Evolutionary conservation across 2,113 vertebrate genomes (phyloP).

Genomic region (Cettia cetti): DNA sequence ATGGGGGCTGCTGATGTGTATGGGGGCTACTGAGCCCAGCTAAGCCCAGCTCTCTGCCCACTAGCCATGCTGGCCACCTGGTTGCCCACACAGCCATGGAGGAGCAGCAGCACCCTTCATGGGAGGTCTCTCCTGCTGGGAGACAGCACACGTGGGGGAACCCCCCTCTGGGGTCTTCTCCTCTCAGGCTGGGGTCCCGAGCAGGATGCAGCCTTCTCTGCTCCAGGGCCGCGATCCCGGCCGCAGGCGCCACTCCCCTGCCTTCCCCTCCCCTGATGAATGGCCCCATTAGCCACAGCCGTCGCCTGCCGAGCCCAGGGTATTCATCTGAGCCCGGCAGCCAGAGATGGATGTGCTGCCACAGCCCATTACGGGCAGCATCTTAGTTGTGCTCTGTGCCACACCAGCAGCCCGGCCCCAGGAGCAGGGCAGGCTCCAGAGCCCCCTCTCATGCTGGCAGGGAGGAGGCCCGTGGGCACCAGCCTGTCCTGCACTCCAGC

Average conservation of each 20-base stretch:
- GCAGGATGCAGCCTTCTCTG: rapidly evolving
- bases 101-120: neutral
- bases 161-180: neutral
- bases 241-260: rapidly evolving
- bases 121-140: neutral
- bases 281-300: constrained; percentile 9
- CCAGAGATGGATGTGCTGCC: neutral
- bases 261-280: neutral
- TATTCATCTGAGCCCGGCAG: neutral
- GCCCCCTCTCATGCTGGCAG: rapidly evolving
- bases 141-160: neutral
- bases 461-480: neutral
- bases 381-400: neutral
- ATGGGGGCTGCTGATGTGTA: rapidly evolving
- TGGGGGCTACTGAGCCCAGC: neutral
- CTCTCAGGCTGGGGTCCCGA: rapidly evolving
- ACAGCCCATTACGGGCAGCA: neutral
- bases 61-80: neutral
- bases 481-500: neutral
- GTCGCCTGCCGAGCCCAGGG: neutral
- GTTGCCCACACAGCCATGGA: neutral
- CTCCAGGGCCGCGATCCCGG: neutral
- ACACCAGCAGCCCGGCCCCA: rapidly evolving
- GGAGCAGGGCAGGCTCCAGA: neutral
- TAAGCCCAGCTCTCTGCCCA: neutral